phyloP scores from a whole-genome alignment of 1,140 invertebrate species.

The Neuroterus valhalla region DNA sequence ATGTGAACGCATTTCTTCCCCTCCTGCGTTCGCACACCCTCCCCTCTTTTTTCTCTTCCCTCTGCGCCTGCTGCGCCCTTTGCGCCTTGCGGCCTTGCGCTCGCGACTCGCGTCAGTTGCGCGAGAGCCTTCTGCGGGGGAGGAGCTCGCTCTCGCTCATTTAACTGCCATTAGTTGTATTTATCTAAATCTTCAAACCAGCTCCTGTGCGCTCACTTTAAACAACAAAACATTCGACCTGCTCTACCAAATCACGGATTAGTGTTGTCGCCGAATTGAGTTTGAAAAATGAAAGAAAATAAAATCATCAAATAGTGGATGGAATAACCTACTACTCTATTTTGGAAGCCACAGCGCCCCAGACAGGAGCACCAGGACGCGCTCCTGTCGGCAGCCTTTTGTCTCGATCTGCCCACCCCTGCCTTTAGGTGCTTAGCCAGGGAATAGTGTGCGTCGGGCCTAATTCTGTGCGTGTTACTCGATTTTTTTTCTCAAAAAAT shows the following conservation, averaged over 20 bases:
- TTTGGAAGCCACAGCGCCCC: conserved; percentile 18
- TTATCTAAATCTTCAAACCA: conserved; percentile 14
- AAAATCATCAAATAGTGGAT: neutral
- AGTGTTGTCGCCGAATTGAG: neutral
- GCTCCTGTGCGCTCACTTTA: neutral
- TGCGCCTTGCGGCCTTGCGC: conserved; percentile 53
- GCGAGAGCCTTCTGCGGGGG: conserved; percentile 71
- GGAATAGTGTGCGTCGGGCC: neutral
- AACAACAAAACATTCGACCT: neutral
- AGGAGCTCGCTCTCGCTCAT: conserved; percentile 56
- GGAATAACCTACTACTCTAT: no score
- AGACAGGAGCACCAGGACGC: conserved; percentile 26
- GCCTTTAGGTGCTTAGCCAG: neutral
- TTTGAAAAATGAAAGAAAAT: neutral
- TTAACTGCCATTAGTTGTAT: conserved; percentile 62
- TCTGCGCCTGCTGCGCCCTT: conserved; percentile 31
- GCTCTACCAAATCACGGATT: neutral
- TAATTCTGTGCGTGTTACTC: neutral
- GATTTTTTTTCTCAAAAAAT: neutral
- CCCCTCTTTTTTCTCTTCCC: conserved; percentile 34
- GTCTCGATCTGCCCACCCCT: conserved; percentile 26
- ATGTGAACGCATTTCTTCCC: conserved; percentile 28
- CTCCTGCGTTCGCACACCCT: conserved; percentile 20
- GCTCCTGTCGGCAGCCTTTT: conserved; percentile 29
- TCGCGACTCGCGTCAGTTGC: conserved; percentile 72